Evolutionary conservation across 2,888 invertebrate genomes (phyloP), one percentile per base, ranked within the genome.

Genomic region (Dorcus hopei): DNA sequence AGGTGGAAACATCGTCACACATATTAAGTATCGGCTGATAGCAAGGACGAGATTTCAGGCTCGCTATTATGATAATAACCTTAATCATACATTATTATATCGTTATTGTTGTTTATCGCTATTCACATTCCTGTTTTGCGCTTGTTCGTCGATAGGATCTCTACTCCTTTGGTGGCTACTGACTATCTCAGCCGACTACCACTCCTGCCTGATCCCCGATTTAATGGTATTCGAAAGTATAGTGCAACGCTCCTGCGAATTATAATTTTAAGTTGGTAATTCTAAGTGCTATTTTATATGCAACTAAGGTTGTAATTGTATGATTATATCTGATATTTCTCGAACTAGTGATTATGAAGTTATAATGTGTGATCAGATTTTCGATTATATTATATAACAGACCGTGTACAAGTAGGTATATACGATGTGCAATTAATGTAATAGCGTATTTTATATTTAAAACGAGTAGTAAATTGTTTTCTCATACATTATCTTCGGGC

Each of bases 61-160:
- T 40, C 50, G 65, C 65, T 67, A 69, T 70, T 68, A 71, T 64
- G 69, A 69, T 68, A 71, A 70, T 70, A 63, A 68, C 69, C 63
- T 66, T 70, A 69, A 71, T 71, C 68, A 69, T 65, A 67, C 62
- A 61, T 67, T 66, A 69, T 71, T 71, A 71, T 67, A 57, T 66
- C 57, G 64, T 67, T 70, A 65, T 65, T 66, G 64, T 66, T 64
- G 64, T 67, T 68, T 66, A 68, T 66, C 62, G 66, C 55, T 48
- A 50, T 62, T 61, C 57, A 60, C 63, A 64, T 63, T 63, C 65
- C 61, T 61, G 58, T 61, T 61, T 26, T 49, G 54, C 49, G 23
- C 54, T 48, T 53, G 51, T 57, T 47, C 38, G 33, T 42, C 38
- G 49, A 53, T 58, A 38, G 53, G 53, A 53, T 53, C 58, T 49